Conservation (phyloP, 2,797 vertebrate species). For the Sandelia bainsii region DNA sequence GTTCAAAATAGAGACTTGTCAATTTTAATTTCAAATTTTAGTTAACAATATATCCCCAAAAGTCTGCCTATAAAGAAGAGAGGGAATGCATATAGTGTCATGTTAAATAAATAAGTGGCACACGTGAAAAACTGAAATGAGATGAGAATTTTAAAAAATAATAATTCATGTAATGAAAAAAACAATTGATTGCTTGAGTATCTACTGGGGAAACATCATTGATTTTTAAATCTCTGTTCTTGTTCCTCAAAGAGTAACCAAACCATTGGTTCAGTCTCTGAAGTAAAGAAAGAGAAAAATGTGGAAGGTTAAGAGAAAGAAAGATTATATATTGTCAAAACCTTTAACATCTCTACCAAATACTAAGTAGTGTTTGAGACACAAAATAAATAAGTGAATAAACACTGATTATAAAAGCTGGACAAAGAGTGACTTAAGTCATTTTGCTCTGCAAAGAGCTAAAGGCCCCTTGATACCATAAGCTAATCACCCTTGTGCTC, state of each 20-base stretch:
- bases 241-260: background rate
- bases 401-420: slow-evolving; percentile 16
- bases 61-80: no score
- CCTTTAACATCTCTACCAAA: background rate
- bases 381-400: background rate
- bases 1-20: no score
- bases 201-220: slow-evolving; percentile 4
- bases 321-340: no score
- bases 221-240: slow-evolving; percentile 1
- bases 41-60: no score
- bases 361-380: background rate
- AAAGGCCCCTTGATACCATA: slow-evolving; percentile 16
- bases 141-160: no score
- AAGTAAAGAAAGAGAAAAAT: background rate
- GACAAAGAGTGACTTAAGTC: background rate
- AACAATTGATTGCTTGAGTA: background rate
- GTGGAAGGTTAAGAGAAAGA: no score
- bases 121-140: no score
- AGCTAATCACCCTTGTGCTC: slow-evolving; percentile 34
- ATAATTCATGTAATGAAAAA: no score
- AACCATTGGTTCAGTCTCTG: background rate
- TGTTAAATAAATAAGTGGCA: no score
- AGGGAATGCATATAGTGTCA: no score
- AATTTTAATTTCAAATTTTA: no score
- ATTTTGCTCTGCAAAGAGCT: slow-evolving; percentile 23